phyloP scores from a whole-genome alignment of 1,140 invertebrate genomes.

The Hyles vespertilio region DNA sequence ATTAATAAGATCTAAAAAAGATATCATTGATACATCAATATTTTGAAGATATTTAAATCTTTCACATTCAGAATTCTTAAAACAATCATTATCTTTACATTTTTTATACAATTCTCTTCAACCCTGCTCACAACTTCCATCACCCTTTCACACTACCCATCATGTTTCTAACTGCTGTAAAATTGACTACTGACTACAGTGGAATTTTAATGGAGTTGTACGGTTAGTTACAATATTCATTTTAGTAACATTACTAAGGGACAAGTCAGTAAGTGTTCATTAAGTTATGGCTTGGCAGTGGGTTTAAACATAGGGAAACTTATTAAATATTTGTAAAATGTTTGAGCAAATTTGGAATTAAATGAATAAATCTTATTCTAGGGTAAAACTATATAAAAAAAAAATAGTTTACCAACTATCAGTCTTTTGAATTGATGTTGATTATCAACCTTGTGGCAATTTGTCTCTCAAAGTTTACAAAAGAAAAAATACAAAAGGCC shows the following conservation, averaged over 20 bases:
- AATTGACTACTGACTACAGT: too few species aligned
- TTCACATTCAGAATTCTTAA: too few species aligned
- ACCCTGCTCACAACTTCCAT: too few species aligned
- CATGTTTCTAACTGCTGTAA: too few species aligned
- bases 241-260: background rate
- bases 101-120: too few species aligned
- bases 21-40: too few species aligned
- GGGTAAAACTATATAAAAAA: slow-evolving; percentile 76
- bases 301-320: slow-evolving; percentile 58
- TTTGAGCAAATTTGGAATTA: slow-evolving; percentile 72
- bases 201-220: too few species aligned
- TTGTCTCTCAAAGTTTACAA: slow-evolving; percentile 74
- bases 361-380: slow-evolving; percentile 70
- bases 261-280: slow-evolving; percentile 20
- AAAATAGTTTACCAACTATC: slow-evolving; percentile 75
- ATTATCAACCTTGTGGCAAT: slow-evolving; percentile 72
- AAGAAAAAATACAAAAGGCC: slow-evolving; percentile 37
- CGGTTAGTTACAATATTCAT: background rate
- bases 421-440: slow-evolving; percentile 77
- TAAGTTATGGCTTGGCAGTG: slow-evolving; percentile 45
- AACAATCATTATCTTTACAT: too few species aligned
- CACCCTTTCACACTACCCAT: too few species aligned
- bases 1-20: too few species aligned
- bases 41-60: too few species aligned
- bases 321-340: slow-evolving; percentile 63